Base-by-base conservation (phyloP, 2,113 vertebrate species). In the Rousettus leschenaultii region DNA sequence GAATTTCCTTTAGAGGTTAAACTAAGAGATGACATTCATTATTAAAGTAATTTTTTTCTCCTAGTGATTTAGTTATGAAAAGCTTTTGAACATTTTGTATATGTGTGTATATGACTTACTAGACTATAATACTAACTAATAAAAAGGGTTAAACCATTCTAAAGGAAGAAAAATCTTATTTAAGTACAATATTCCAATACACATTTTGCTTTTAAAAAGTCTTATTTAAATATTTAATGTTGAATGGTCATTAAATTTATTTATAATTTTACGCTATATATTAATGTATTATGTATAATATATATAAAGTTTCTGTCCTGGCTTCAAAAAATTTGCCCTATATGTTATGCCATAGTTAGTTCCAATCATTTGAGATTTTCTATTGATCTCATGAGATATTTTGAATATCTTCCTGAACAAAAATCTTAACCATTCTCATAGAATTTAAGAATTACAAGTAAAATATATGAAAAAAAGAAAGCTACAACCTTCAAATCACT, bases 381-480 rank as follows among this genome's bases (percentile, higher is more conserved):
- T 91, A 11, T 93, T 38, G 2, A 24, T 68, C 38, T 93, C 68
- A 66, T 73, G 74, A 91, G 78, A 87, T 87, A 92, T 82, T 95
- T 77, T 88, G 33, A 92, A 93, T 18, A 85, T 80, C 92, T 95
- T 93, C 65, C n/a, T 95, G 77, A 91, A 75, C 1, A 94, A 92
- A 96, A 43, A 48, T 83, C 13, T 89, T 70, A 57, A 40, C 63
- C 10, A 38, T 77, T 94, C 70, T 86, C 51, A 61, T 7, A 95
- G 33, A 95, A 90, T 85, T 83, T 84, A 93, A 12, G 4, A 8
- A 78, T 66, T 88, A 74, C 26, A 92, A 13, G 90, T 22, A 93
- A 95, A 93, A 63, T 79, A 89, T 51, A 22, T 83, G 59, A 10
- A 26, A 77, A 74, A 94, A 68, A 19, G 26, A 80, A 95, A 94